Conservation (phyloP, 2,113 vertebrate species). For the Syngnathoides biaculeatus region DNA sequence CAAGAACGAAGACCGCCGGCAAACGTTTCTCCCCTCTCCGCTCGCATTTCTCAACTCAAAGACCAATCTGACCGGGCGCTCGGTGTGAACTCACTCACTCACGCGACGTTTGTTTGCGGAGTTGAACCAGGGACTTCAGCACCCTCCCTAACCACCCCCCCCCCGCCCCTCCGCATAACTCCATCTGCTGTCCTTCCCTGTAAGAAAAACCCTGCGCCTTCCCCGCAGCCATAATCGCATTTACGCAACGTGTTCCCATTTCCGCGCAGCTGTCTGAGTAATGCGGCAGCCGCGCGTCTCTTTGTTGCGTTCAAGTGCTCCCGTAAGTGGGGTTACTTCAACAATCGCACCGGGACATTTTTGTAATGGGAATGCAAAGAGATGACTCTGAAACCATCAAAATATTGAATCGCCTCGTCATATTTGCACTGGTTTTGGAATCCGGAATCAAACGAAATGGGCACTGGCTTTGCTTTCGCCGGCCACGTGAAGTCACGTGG, state of each 20-base stretch:
- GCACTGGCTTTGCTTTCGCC: too few species aligned
- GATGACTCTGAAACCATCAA: too few species aligned
- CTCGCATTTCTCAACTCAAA: background rate
- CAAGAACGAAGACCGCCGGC: too few species aligned
- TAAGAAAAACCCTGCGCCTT: conserved; percentile 23
- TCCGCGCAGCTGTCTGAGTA: conserved; percentile 40
- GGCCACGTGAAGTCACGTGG: too few species aligned
- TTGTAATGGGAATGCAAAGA: conserved; percentile 18
- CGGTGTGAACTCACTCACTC: too few species aligned
- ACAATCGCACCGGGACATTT: conserved; percentile 21
- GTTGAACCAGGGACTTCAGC: too few species aligned
- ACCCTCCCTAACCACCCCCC: too few species aligned
- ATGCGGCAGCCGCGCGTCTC: conserved; percentile 36
- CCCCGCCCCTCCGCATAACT: conserved; percentile 40
- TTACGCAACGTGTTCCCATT: conserved; percentile 33
- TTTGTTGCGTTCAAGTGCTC: conserved; percentile 32
- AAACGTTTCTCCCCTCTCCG: too few species aligned
- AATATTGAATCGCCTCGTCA: too few species aligned
- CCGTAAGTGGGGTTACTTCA: conserved; percentile 35
- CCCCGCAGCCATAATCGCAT: conserved; percentile 40
- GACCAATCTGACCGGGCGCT: background rate
- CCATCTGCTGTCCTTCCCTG: conserved; percentile 38
- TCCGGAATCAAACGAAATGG: too few species aligned
- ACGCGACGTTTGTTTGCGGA: background rate
- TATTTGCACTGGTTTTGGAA: too few species aligned